These are phyloP conservation scores for Spisula subtruncata DNA, from an alignment of 2,888 invertebrate genomes.

Conservation along the genomic window DNA sequence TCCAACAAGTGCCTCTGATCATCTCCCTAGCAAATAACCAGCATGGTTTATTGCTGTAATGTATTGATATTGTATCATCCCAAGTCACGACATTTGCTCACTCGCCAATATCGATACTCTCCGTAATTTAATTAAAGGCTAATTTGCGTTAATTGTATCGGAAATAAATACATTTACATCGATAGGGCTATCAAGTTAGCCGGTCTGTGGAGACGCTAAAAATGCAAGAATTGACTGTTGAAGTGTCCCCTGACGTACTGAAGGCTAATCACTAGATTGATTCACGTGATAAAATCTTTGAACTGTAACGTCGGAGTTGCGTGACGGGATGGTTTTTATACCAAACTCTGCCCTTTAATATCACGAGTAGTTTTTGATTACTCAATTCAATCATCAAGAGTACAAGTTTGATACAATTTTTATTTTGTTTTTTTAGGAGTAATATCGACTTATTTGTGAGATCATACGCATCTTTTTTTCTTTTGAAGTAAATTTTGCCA, in stretches of 20 bases:
- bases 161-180: conserved; percentile 58
- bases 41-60: not conserved
- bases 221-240: conserved; percentile 61
- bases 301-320: conserved; percentile 32
- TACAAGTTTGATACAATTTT: not conserved
- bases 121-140: conserved; percentile 71
- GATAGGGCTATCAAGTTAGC: conserved; percentile 40
- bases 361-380: conserved; percentile 33
- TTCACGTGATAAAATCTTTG: conserved; percentile 50
- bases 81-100: conserved; percentile 64
- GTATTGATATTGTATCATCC: conserved; percentile 34
- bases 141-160: conserved; percentile 64
- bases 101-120: conserved; percentile 55
- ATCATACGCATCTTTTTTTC: not conserved
- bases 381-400: conserved; percentile 26
- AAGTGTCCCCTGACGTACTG: conserved; percentile 24
- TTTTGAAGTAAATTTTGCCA: not conserved
- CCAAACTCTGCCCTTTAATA: conserved; percentile 29
- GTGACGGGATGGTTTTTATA: conserved; percentile 45
- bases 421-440: not conserved
- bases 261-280: conserved; percentile 48
- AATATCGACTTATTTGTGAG: conserved; percentile 3
- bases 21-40: not conserved
- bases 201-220: conserved; percentile 53
- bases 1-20: not conserved